Evolutionary conservation across 1,140 invertebrate genomes (phyloP).

Genomic region (Platorchestia sp.): DNA sequence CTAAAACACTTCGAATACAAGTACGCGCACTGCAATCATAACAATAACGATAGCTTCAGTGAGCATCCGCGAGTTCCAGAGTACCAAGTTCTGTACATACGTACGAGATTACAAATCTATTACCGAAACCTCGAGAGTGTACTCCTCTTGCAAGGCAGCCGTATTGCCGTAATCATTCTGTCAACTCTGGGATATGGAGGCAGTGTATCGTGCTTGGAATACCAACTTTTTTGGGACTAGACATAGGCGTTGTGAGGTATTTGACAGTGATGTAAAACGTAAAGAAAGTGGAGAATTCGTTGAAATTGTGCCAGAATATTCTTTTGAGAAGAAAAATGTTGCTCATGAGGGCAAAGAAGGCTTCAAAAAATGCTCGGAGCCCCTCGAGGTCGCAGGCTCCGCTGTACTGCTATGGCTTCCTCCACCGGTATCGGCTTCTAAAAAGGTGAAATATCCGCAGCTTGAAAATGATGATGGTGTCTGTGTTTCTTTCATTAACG

Average conservation of each 20-base stretch:
- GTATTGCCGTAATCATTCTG: constrained; percentile 39
- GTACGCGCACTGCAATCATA: too few species aligned
- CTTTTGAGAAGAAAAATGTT: neutral
- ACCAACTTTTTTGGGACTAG: constrained; percentile 5
- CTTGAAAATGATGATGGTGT: neutral
- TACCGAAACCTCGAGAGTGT: neutral
- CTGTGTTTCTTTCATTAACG: neutral
- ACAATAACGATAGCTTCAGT: too few species aligned
- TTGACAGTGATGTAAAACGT: neutral
- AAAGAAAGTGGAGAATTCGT: neutral
- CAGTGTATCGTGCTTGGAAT: constrained; percentile 6
- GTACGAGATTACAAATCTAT: neutral
- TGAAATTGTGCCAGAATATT: neutral
- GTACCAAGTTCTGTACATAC: neutral
- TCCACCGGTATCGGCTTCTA: neutral
- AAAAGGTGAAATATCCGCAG: neutral
- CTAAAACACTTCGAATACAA: too few species aligned
- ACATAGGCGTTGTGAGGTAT: neutral
- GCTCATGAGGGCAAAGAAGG: neutral
- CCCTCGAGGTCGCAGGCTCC: constrained; percentile 14
- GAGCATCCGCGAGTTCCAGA: neutral
- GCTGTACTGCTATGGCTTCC: constrained; percentile 38
- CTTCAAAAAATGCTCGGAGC: neutral
- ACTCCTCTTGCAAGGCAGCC: neutral
- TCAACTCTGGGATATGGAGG: constrained; percentile 35